Conservation (phyloP, 1,140 invertebrate species). For the Drosophila trapezifrons region DNA sequence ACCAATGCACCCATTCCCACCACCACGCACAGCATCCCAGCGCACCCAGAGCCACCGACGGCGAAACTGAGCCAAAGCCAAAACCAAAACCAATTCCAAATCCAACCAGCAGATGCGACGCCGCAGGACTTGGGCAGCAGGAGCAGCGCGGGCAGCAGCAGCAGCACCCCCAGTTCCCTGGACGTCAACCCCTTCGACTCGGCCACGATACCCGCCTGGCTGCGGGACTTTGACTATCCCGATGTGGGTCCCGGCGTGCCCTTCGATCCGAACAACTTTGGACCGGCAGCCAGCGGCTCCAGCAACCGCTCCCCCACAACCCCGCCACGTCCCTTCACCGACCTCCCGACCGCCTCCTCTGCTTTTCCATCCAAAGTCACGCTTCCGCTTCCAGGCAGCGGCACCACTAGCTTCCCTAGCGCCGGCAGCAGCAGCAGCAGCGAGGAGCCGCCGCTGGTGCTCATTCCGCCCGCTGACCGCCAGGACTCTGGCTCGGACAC, state of each 20-base stretch:
- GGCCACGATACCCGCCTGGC: conserved; percentile 74
- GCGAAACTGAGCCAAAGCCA: conserved; percentile 50
- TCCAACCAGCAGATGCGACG: conserved; percentile 50
- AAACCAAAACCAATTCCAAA: conserved; percentile 12
- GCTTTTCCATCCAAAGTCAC: conserved; percentile 83
- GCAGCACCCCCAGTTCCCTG: conserved; percentile 19
- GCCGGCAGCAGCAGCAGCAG: conserved; percentile 29
- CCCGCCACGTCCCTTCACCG: conserved; percentile 19
- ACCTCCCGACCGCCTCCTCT: conserved; percentile 47
- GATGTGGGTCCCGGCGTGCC: conserved; percentile 80
- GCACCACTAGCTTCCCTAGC: conserved; percentile 10
- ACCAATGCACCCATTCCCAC: conserved; percentile 65
- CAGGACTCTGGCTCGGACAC: conserved; percentile 8
- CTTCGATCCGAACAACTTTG: conserved; percentile 70
- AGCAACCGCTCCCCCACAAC: conserved; percentile 24
- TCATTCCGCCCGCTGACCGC: conserved; percentile 60
- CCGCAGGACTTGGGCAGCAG: conserved; percentile 19
- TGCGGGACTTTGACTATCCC: conserved; percentile 78
- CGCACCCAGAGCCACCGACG: conserved; percentile 23
- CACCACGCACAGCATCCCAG: conserved; percentile 52
- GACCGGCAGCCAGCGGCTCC: conserved; percentile 14
- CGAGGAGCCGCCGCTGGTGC: conserved; percentile 63
- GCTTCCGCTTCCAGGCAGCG: conserved; percentile 73
- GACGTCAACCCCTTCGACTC: conserved; percentile 75
- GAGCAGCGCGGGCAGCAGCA: background rate